Base-by-base conservation (phyloP, 2,888 invertebrate genomes). In the Polia nebulosa region DNA sequence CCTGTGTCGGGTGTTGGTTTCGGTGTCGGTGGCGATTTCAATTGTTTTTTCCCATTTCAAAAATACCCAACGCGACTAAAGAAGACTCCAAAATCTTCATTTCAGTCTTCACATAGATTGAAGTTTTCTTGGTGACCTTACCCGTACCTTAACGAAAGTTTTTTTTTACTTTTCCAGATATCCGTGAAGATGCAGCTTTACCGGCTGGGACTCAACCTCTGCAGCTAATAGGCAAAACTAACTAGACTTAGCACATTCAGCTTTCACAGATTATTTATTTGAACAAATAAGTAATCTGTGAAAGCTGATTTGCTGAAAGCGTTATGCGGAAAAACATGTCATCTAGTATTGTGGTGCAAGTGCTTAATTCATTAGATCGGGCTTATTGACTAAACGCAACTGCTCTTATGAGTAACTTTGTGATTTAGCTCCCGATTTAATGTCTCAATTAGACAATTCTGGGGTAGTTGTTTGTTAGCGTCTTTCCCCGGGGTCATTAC, bases 261-360 rank as follows among this genome's bases (percentile, higher is more conserved):
- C 64, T 75, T 75, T 75, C 64, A 76, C 52, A 76, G 60, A 71
- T 71, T 76, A 71, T 52, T 61, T 71, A 64, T 61, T 57, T 22
- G 0, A 0, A 52, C 6, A 34, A 57, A 64, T 76, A 76, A 57
- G 39, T 76, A 76, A 76, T 76, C 64, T 75, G 71, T 76, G 76
- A 64, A 70, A 76, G 75, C 70, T 64, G 70, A 51, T 57, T 60
- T 36, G 6, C 11, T n/a, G n/a, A 45, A 63, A 32, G 15, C 20
- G 17, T 20, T 13, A 27, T 17, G 27, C 22, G 20, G 17, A 15
- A 3, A 29, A 36, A 44, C 27, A 41, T 47, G 20, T 60, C 25
- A 7, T n/a, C 5, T 45, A 13, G 0, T 22, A 13, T 25, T 22
- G 7, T 9, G n/a, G 27, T 8, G 6, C 29, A 49, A 9, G 34